Evolutionary conservation across 2,113 vertebrate genomes (phyloP).

Genomic region (Pipra filicauda): DNA sequence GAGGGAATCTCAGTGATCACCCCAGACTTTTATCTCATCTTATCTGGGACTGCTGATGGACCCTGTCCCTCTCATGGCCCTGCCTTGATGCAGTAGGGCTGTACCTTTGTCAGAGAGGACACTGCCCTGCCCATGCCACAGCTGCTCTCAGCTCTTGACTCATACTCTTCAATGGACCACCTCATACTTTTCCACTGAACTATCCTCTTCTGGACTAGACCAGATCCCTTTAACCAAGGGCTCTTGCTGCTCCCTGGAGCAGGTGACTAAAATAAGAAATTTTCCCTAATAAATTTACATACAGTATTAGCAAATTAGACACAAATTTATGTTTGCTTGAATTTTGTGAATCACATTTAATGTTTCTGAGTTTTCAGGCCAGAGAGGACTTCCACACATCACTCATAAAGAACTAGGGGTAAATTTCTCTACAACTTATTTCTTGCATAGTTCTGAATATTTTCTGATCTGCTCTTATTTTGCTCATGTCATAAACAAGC

Average conservation of each 20-base stretch:
- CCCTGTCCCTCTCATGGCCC: background rate
- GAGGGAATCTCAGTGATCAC: background rate
- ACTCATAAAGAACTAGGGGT: background rate
- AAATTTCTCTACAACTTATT: background rate
- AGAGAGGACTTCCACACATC: background rate
- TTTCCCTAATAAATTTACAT: background rate
- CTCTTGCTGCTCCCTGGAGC: background rate
- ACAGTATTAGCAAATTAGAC: background rate
- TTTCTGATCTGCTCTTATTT: background rate
- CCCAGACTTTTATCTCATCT: background rate
- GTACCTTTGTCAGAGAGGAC: background rate
- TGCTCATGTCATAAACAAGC: background rate
- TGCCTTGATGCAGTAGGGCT: background rate
- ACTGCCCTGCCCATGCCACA: accelerated
- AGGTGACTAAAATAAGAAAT: background rate
- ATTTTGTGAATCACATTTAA: background rate
- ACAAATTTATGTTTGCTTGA: background rate
- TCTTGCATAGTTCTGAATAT: background rate
- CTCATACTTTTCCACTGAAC: background rate
- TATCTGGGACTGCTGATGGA: background rate
- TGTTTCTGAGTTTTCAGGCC: background rate
- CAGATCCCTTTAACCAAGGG: background rate
- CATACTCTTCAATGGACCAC: background rate
- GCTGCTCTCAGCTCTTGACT: background rate
- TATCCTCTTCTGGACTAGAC: background rate